phyloP scores from a whole-genome alignment of 2,113 vertebrate genomes.

The Meleagris gallopavo region DNA sequence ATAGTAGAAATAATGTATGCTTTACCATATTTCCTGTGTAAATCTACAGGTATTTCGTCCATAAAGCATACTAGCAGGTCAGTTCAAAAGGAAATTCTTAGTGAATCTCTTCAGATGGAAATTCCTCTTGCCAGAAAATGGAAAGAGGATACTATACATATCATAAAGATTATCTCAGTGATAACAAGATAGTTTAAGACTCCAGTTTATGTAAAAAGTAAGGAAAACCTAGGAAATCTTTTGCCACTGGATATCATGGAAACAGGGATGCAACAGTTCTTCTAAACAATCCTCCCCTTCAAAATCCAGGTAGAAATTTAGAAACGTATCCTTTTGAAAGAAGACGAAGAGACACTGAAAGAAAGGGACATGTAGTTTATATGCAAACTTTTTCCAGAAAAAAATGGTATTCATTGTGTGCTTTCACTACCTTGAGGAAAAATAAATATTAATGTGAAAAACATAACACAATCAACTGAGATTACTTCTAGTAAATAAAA shows the following conservation, averaged over 20 bases:
- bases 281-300: background rate
- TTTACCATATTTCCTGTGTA: background rate
- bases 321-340: background rate
- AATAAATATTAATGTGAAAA: background rate
- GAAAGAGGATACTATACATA: background rate
- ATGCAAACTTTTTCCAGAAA: background rate
- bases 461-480: background rate
- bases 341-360: background rate
- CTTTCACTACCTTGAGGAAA: background rate
- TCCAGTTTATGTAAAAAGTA: background rate
- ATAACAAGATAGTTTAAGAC: background rate
- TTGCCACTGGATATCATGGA: background rate
- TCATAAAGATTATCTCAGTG: background rate
- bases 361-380: background rate
- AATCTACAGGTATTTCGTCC: background rate
- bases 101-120: background rate
- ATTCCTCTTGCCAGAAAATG: background rate
- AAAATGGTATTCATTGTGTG: background rate
- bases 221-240: background rate
- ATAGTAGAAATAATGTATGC: background rate
- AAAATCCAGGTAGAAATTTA: background rate
- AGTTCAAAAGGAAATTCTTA: background rate
- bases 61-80: background rate
- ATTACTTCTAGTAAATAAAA: background rate
- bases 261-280: background rate